phyloP scores from a whole-genome alignment of 2,113 vertebrate genomes.

The Melospiza georgiana region DNA sequence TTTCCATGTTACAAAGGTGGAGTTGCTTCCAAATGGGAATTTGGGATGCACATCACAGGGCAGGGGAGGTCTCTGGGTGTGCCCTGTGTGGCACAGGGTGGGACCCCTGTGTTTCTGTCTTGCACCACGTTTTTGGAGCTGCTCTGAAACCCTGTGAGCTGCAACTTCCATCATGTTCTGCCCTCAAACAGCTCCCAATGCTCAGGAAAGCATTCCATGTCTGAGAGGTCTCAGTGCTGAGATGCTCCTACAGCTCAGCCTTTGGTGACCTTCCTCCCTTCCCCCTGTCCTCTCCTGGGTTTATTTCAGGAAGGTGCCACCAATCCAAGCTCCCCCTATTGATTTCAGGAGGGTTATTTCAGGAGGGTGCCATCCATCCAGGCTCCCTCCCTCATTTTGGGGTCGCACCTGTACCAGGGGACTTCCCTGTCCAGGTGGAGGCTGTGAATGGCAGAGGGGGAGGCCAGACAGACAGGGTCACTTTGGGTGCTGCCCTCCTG shows the following conservation, averaged over 20 bases:
- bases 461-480: not conserved
- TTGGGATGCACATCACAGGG: rapidly evolving
- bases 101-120: not conserved
- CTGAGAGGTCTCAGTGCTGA: not conserved
- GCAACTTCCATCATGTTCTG: not conserved
- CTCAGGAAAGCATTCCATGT: not conserved
- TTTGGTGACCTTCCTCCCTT: not conserved
- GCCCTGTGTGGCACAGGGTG: not conserved
- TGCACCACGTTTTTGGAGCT: not conserved
- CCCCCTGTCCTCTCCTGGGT: not conserved
- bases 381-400: not conserved
- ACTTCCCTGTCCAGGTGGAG: not conserved
- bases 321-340: not conserved
- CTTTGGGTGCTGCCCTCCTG: not conserved
- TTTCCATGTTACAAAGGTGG: rapidly evolving
- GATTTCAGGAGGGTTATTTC: not conserved
- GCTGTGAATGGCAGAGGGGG: not conserved
- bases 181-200: not conserved
- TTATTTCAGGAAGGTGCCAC: not conserved
- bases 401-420: rapidly evolving
- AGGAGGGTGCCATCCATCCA: not conserved
- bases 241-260: not conserved
- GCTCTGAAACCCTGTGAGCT: not conserved
- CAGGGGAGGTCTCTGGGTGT: rapidly evolving
- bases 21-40: not conserved